These are phyloP conservation scores for human (Homo sapiens) DNA, from an alignment of 2,113 vertebrate species.

Conservation along the genomic window DNA sequence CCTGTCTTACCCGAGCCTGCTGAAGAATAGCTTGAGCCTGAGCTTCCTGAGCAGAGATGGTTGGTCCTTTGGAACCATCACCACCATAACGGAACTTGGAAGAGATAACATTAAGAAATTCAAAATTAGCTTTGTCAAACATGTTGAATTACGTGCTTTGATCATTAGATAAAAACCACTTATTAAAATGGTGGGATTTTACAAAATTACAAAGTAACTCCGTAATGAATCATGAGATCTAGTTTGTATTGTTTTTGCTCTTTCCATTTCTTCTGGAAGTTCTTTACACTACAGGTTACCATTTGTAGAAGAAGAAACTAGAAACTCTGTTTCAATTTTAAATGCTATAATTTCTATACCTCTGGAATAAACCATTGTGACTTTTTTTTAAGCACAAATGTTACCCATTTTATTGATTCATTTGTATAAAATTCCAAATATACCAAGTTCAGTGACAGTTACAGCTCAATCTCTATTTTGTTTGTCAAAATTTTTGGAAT, in stretches of 20 bases:
- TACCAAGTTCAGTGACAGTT: neutral
- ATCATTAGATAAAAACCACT: neutral
- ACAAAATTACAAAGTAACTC: neutral
- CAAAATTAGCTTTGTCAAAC: neutral
- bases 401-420: neutral
- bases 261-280: neutral
- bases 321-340: neutral
- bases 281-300: neutral
- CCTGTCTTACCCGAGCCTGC: constrained; percentile 94
- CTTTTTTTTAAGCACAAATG: neutral
- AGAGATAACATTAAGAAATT: neutral
- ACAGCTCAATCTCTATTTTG: neutral
- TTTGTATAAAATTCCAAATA: neutral
- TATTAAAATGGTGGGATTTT: neutral
- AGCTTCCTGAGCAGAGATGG: constrained; percentile 95
- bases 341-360: neutral
- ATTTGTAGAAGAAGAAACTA: neutral
- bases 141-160: neutral
- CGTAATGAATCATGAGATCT: neutral
- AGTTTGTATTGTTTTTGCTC: neutral
- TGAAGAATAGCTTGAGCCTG: constrained; percentile 98
- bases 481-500: neutral
- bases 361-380: neutral
- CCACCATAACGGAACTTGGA: constrained; percentile 96
- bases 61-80: constrained; percentile 95